Evolutionary conservation across 1,140 invertebrate species (phyloP).

Genomic region (Sycophila sp.): DNA sequence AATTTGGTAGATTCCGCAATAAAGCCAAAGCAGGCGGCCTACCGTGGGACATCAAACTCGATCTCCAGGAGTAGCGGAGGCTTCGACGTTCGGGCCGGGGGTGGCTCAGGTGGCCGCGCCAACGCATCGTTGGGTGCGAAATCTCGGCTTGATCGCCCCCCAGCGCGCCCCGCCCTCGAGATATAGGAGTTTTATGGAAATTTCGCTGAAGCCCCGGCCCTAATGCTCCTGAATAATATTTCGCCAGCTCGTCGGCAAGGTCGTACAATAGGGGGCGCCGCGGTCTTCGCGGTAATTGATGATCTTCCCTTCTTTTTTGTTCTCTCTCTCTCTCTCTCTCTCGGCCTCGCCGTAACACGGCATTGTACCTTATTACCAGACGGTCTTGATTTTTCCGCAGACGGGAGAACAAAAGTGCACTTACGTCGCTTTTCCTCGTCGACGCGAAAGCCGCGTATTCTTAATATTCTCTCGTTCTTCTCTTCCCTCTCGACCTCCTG

Average conservation of each 20-base stretch:
- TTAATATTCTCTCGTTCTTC: neutral
- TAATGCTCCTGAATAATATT: slow-evolving; percentile 61
- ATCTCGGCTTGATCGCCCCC: slow-evolving; percentile 40
- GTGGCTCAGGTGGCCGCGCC: too few relatives aligned
- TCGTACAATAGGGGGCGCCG: slow-evolving; percentile 47
- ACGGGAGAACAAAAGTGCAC: slow-evolving; percentile 23
- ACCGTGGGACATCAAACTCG: too few relatives aligned
- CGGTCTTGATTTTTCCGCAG: slow-evolving; percentile 27
- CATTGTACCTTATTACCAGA: slow-evolving; percentile 52
- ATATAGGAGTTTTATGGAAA: slow-evolving; percentile 61
- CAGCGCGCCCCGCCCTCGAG: too few relatives aligned
- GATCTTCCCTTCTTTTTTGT: slow-evolving; percentile 57
- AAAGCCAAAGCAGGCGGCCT: too few relatives aligned
- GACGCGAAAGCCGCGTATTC: neutral
- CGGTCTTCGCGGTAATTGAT: slow-evolving; percentile 53
- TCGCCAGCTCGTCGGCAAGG: slow-evolving; percentile 46
- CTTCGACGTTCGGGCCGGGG: too few relatives aligned
- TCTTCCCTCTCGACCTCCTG: too few relatives aligned
- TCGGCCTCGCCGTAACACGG: slow-evolving; percentile 17
- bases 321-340: too few relatives aligned
- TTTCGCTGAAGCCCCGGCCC: slow-evolving; percentile 36
- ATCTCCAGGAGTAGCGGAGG: too few relatives aligned
- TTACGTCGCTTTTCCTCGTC: neutral
- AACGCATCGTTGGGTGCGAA: neutral
- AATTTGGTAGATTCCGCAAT: too few relatives aligned